Evolutionary conservation across 2,113 vertebrate genomes (phyloP).

Genomic region (Eretmochelys imbricata): DNA sequence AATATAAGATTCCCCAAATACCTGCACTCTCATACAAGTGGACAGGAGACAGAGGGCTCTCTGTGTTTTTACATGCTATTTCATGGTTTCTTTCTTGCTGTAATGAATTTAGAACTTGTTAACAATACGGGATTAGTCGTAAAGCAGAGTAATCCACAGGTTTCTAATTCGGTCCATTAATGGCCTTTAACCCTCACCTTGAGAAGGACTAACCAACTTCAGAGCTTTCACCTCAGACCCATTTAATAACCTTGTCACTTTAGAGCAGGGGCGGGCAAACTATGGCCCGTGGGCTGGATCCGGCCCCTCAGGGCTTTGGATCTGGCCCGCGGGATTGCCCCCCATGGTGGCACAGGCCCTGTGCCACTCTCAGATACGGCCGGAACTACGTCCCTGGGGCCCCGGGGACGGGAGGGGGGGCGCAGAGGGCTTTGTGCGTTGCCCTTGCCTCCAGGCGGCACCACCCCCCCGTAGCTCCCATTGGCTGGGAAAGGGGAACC

Average conservation of each 20-base stretch:
- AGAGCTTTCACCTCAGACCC: background rate
- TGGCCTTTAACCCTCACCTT: background rate
- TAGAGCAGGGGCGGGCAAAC: background rate
- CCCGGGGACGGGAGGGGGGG: too few relatives aligned
- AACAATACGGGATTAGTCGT: background rate
- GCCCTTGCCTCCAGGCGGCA: too few relatives aligned
- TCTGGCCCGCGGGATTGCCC: too few relatives aligned
- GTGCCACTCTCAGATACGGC: too few relatives aligned
- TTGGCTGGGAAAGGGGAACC: too few relatives aligned
- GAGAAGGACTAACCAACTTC: background rate
- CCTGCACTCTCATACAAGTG: background rate
- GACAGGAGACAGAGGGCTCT: accelerated
- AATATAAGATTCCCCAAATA: background rate
- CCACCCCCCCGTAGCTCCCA: too few relatives aligned
- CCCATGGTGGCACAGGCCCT: too few relatives aligned
- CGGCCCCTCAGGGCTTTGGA: too few relatives aligned
- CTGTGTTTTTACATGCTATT: background rate
- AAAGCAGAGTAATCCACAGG: background rate
- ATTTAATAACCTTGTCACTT: background rate
- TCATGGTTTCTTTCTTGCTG: accelerated
- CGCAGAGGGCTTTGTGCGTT: too few relatives aligned
- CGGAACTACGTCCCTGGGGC: too few relatives aligned
- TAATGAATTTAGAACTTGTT: background rate
- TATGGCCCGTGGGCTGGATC: too few relatives aligned
- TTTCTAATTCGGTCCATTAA: background rate